Conservation (phyloP, 2,113 vertebrate species). For the Chionodraco myersi region DNA sequence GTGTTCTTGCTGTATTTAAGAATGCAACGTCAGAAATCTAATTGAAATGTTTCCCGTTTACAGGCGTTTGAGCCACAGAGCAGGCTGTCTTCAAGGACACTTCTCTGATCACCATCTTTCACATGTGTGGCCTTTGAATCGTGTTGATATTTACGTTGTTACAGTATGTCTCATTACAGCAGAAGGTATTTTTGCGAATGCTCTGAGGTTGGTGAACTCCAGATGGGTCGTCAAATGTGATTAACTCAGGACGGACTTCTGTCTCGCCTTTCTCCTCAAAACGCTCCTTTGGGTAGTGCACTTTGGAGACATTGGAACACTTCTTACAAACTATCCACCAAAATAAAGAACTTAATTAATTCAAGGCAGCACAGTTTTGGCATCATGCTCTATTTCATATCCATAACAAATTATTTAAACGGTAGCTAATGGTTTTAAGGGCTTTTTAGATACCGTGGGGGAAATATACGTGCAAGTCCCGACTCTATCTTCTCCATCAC, state of each 20-base stretch:
- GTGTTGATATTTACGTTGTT: background rate
- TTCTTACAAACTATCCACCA: background rate
- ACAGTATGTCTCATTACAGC: conserved; percentile 1
- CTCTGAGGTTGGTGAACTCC: background rate
- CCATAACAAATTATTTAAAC: background rate
- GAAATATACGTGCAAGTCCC: background rate
- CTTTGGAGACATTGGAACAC: background rate
- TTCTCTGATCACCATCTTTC: too few species aligned
- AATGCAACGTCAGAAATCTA: background rate
- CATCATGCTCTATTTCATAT: background rate
- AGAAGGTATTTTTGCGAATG: background rate
- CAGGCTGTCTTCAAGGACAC: too few species aligned
- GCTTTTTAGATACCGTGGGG: background rate
- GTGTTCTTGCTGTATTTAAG: too few species aligned
- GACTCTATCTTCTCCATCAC: background rate
- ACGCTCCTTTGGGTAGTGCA: background rate
- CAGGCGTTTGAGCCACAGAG: background rate
- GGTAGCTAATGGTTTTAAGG: background rate
- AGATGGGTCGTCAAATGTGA: background rate
- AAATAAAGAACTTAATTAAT: background rate
- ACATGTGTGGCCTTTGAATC: too few species aligned
- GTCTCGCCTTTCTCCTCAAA: background rate
- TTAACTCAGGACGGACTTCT: background rate
- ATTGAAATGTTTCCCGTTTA: background rate
- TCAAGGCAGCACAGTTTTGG: background rate